phyloP scores from a whole-genome alignment of 1,140 invertebrate genomes.

The Mamestra configurata region DNA sequence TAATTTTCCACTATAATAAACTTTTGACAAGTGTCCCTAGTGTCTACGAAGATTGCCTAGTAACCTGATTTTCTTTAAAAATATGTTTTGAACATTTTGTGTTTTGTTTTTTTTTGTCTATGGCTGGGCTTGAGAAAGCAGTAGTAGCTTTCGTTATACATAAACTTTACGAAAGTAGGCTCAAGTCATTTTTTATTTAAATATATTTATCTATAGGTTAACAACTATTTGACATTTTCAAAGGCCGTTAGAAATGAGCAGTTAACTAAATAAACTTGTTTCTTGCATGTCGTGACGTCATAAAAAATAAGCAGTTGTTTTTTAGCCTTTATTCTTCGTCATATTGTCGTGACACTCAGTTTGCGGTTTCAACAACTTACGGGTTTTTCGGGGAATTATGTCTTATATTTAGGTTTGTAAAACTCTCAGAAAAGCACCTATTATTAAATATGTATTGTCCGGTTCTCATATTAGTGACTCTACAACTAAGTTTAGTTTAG shows the following conservation, averaged over 20 bases:
- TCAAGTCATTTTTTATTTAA: background rate
- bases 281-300: too few species aligned
- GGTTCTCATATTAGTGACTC: too few species aligned
- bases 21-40: too few species aligned
- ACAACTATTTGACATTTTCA: background rate
- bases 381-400: background rate
- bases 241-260: background rate
- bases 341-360: background rate
- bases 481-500: too few species aligned
- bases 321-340: background rate
- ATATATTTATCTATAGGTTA: background rate
- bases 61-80: too few species aligned
- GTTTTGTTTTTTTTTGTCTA: background rate
- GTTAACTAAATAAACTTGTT: background rate
- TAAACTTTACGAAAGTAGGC: background rate
- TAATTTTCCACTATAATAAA: too few species aligned
- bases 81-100: too few species aligned
- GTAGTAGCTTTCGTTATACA: background rate
- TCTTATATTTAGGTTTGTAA: background rate
- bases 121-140: background rate
- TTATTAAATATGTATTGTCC: background rate
- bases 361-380: background rate
- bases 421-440: background rate
- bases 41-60: too few species aligned
- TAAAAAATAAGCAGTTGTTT: too few species aligned